Evolutionary conservation across 2,888 invertebrate species (phyloP).

Genomic region (Rhyacophila evoluta): DNA sequence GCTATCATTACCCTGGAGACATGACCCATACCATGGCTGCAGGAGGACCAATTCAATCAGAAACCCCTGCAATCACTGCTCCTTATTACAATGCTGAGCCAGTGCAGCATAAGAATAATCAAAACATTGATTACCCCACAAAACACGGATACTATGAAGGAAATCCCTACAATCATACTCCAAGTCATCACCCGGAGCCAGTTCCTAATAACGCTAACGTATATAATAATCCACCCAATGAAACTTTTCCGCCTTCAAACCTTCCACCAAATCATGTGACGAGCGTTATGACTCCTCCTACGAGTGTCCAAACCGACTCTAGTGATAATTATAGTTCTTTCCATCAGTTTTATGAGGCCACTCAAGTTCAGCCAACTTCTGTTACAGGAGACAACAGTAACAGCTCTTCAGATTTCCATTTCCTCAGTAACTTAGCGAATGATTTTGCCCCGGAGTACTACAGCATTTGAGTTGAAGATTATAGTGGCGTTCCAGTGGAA

Average conservation of each 20-base stretch:
- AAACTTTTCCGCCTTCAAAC: constrained; percentile 45
- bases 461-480: constrained; percentile 72
- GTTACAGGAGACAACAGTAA: constrained; percentile 83
- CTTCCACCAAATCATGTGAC: constrained; percentile 51
- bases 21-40: constrained; percentile 51
- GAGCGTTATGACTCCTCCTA: constrained; percentile 72
- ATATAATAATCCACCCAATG: constrained; percentile 43
- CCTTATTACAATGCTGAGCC: constrained; percentile 60
- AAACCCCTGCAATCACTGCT: constrained; percentile 63
- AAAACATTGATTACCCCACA: constrained; percentile 66
- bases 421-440: constrained; percentile 91
- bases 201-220: constrained; percentile 56
- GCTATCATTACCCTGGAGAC: constrained; percentile 68
- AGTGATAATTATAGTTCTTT: constrained; percentile 77
- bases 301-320: constrained; percentile 71
- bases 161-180: constrained; percentile 64
- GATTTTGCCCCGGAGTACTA: constrained; percentile 95
- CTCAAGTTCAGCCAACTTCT: constrained; percentile 64
- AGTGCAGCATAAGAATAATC: constrained; percentile 67
- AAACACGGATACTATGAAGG: constrained; percentile 72
- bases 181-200: constrained; percentile 55
- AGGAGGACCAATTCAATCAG: constrained; percentile 61
- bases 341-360: constrained; percentile 77
- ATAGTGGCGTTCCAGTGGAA: constrained; percentile 69
- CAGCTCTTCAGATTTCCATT: constrained; percentile 95